A percentile compares a stretch with the other conserved stretches of the same genome.
phyloP scores from a whole-genome alignment of 2,797 vertebrate genomes.

The Sardinella longiceps region DNA sequence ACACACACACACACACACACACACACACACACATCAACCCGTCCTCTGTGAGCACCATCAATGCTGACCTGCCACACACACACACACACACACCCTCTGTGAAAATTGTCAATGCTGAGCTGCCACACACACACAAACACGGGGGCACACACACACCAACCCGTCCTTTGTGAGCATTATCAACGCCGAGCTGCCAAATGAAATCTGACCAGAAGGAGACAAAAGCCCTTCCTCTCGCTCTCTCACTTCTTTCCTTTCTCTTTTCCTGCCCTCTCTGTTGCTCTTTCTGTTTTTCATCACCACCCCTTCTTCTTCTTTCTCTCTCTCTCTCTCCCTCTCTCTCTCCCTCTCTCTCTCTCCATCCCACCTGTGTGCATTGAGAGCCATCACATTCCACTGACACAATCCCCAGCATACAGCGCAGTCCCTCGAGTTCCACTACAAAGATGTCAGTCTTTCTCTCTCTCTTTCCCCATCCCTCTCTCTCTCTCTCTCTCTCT shows the following conservation, averaged over 20 bases:
- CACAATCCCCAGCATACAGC: neutral
- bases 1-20: too few species aligned
- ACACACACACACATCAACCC: too few species aligned
- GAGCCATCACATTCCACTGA: neutral
- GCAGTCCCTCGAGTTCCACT: neutral
- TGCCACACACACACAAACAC: too few species aligned
- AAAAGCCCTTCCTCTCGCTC: neutral
- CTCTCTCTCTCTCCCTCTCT: neutral
- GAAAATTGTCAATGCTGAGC: too few species aligned
- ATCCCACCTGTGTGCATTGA: neutral
- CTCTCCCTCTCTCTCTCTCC: neutral
- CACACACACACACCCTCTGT: too few species aligned
- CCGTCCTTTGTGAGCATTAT: neutral
- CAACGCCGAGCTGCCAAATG: neutral
- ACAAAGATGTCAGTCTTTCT: neutral
- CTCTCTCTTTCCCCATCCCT: neutral
- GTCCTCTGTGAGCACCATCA: too few species aligned
- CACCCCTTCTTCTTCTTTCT: neutral
- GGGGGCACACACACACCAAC: too few species aligned
- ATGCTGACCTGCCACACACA: too few species aligned
- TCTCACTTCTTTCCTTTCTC: neutral
- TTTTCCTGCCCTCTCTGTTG: neutral
- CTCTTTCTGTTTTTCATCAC: neutral
- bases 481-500: neutral
- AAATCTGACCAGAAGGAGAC: neutral